A percentile compares a stretch with the other conserved stretches of the same genome.
phyloP scores from a whole-genome alignment of 1,140 invertebrate genomes.

The Ridgeia piscesae region DNA sequence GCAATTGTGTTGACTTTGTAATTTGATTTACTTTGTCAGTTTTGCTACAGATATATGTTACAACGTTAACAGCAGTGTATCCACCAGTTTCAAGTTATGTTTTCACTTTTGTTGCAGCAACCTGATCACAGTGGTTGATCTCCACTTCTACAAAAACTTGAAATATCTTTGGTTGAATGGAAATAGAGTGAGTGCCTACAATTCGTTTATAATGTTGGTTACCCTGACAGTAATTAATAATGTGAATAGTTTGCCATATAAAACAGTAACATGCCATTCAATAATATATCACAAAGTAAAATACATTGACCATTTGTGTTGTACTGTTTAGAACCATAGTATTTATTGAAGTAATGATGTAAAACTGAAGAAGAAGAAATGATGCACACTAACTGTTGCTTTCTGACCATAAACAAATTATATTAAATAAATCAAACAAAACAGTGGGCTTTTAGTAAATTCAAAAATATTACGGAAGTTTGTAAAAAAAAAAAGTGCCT shows the following conservation, averaged over 20 bases:
- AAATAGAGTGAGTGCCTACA: background rate
- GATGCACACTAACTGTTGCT: background rate
- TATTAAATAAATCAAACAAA: background rate
- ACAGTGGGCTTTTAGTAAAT: background rate
- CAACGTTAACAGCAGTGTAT: background rate
- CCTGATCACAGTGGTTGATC: conserved; percentile 1
- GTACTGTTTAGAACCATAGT: background rate
- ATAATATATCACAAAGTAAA: background rate
- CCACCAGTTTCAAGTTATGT: background rate
- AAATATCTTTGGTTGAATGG: conserved; percentile 15
- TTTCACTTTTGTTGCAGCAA: background rate
- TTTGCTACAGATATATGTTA: background rate
- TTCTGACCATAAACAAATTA: background rate
- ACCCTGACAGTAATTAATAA: background rate
- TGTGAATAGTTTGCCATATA: background rate
- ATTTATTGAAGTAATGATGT: background rate
- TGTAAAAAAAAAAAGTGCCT: background rate
- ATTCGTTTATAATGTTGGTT: background rate
- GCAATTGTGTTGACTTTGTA: background rate
- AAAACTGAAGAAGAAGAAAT: background rate
- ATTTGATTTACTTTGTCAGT: background rate
- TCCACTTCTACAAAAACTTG: conserved; percentile 1
- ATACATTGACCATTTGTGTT: no score
- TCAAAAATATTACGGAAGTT: background rate
- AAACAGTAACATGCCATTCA: background rate